Evolutionary conservation across 92 coral and sea anemone genomes (phyloP), one percentile per base, ranked within the genome.

Genomic region (Porites cylindrica): DNA sequence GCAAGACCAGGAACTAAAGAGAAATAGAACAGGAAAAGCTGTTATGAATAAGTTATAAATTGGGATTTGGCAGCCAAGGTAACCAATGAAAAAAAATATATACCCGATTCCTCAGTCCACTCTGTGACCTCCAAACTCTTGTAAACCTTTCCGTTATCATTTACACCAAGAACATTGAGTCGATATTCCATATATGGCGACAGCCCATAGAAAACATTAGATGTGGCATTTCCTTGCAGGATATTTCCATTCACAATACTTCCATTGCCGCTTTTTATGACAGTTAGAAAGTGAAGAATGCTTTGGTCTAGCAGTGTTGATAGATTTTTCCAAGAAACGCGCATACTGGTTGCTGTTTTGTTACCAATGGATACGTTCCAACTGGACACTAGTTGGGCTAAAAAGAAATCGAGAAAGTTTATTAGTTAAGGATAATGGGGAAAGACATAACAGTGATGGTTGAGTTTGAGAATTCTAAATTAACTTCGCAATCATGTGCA

Each of bases 41-140:
- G 61, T 56, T 56, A 9, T 10, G 61, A 56, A 56, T 56, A 54
- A 54, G 11, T 54, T 54, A 54, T 13, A 10, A 10, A 9, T 13
- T 8, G 14, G 14, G 60, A 10, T 38, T 38, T 38, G 47, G 47
- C 47, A 38, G 7, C 47, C 47, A 4, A 38, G 47, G 47, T 4
- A 38, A 38, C 47, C 47, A 38, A 38, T 38, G 47, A 38, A 38
- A 38, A 4, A 38, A 38, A 38, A 38, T 20, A 29, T 51, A 12
- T 29, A 77, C 81, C 69, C 18, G 69, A 52, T 38, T 77, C 81
- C 11, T 77, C 56, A 0, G 81, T 77, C 81, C 81, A 61, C 5
- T 23, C 69, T 26, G 58, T 60, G 26, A 59, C 52, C 11, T 77
- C 68, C 2, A 19, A 43, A 32, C 53, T 60, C 14, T 32, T 29